Evolutionary conservation across 2,888 invertebrate genomes (phyloP), one percentile per base, ranked within the genome.

Genomic region (Galerucella pusilla): DNA sequence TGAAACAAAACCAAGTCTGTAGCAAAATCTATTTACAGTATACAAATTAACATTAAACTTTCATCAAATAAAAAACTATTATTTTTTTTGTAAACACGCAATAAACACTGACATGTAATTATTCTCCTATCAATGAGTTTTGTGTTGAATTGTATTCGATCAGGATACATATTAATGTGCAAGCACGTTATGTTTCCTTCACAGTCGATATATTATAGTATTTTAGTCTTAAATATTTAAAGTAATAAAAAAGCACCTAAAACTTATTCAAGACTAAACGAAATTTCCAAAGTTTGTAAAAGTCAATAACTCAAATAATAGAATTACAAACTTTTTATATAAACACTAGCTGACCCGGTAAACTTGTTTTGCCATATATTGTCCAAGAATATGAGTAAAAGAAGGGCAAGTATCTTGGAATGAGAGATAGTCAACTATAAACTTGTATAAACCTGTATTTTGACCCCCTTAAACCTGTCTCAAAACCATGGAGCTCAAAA

Each of bases 11-110:
- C 20, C n/a, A 20, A 57, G 57, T 57, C 57, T 57, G 57, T 57
- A 57, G 57, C 57, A 57, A 57, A 57, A 20, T 57, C 57, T 57
- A 57, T 57, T 57, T 57, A 57, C 20, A 57, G 57, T 57, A 57
- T 20, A 57, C 20, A 57, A 57, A 57, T 57, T 16, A 57, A 57
- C n/a, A n/a, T 10, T 57, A 2, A 57, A 20, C 11, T 57, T 57
- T 57, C 20, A 20, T 20, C n/a, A 57, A 57, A 20, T 57, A 57
- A 57, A 57, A 57, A 57, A 57, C 2, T 57, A 57, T 20, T 14
- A n/a, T 16, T 57, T 57, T 20, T 57, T 16, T 57, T 16, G 2
- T 9, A 16, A 20, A 57, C 16, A 57, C 16, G 20, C 49, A 49
- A 49, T 16, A 16, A 14, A 57, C 57, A 57, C 57, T 57, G 57